Base-by-base conservation (phyloP, 2,888 invertebrate genomes). In the Sclerodermus sp. region DNA sequence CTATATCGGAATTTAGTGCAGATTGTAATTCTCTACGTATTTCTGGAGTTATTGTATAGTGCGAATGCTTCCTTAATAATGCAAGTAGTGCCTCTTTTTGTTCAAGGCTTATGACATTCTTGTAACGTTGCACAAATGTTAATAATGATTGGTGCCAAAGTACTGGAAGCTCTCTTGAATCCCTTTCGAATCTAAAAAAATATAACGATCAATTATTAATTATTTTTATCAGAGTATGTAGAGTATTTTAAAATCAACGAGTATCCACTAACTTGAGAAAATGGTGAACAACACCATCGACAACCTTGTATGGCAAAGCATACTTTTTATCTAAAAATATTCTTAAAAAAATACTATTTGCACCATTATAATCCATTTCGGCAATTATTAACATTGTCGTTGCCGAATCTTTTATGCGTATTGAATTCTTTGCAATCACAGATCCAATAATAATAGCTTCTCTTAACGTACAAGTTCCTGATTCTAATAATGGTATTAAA, bases 291-390 rank as follows among this genome's bases (percentile, higher is more conserved):
- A 95, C 87, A 12, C 92, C 93, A 82, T 99, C 98, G 4, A 98
- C 86, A 1, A 96, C 98, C 67, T 93, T 84, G 77, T 91, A 97
- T 0, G 98, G 98, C 47, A 99, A 81, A 0, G 97, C 96, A 82
- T 99, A 99, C 75, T 97, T 96, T 79, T 99, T 99, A 74, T 98
- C 96, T 57, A 99, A 86, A 53, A 99, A 87, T 73, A 94, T 90
- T 53, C 96, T 83, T 47, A 99, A 82, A 73, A 99, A 95, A 69
- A 98, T 93, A 30, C 96, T 96, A 78, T 91, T 96, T 0, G 97
- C 93, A 1, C 98, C 98, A 17, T 89, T 91, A 73, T 96, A 97
- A 66, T 92, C 93, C 96, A 98, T 96, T 81, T 96, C 96, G 37
- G 96, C 96, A 50, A 99, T 92, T 81, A 95, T 93, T 23, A 96